These are phyloP conservation scores for Nycticebus coucang DNA, from an alignment of 2,113 vertebrate species.

Conservation along the genomic window DNA sequence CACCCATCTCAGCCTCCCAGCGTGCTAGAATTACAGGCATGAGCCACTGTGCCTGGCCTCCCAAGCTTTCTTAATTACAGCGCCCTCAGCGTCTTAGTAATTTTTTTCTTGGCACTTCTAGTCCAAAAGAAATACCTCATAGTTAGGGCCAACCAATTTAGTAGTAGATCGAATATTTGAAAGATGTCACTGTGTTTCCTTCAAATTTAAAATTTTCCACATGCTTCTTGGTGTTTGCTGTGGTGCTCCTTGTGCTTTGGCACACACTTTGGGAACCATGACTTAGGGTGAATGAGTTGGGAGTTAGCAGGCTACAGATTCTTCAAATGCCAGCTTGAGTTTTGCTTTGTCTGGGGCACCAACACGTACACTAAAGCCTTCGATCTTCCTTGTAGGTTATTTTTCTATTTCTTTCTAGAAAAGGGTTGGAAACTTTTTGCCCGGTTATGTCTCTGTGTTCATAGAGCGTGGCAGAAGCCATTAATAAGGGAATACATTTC, in stretches of 20 bases:
- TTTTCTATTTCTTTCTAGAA: constrained; percentile 30
- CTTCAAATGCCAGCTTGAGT: neutral
- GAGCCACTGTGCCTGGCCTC: neutral
- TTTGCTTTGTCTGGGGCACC: neutral
- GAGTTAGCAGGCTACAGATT: neutral
- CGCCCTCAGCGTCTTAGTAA: neutral
- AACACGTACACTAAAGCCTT: neutral
- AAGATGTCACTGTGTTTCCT: neutral
- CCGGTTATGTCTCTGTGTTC: neutral
- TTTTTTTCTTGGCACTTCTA: neutral
- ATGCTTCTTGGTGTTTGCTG: neutral
- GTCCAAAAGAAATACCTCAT: neutral
- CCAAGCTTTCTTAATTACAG: neutral
- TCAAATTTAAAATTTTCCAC: neutral
- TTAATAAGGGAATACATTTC: neutral
- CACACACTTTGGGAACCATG: constrained; percentile 2
- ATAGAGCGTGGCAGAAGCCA: neutral
- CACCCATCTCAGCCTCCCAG: no score
- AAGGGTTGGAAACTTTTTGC: neutral
- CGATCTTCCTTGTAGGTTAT: constrained; percentile 17
- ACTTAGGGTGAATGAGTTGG: neutral
- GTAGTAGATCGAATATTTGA: neutral
- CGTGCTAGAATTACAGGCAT: no score
- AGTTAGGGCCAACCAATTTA: neutral
- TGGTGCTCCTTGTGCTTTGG: neutral